Percentiles rank a stretch among this genome's conserved stretches.
These are phyloP conservation scores for Trichopoda pennipes DNA, from an alignment of 2,888 invertebrate species.

Conservation along the genomic window DNA sequence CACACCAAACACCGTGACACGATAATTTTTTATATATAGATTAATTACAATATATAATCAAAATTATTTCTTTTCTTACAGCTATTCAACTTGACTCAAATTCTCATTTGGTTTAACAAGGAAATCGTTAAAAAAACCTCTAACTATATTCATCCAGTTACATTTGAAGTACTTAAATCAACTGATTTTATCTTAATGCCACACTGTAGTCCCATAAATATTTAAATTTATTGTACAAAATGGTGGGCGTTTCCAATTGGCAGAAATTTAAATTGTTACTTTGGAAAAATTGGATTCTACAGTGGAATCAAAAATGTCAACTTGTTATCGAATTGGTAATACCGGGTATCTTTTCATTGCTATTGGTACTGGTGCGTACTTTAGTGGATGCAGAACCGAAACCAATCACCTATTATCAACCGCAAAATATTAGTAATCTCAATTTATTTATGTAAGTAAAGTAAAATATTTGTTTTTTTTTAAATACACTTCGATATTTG, in stretches of 20 bases:
- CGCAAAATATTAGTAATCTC: slow-evolving; percentile 78
- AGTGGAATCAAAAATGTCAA: slow-evolving; percentile 87
- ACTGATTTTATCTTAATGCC: slow-evolving; percentile 12
- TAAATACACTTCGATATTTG: too few relatives aligned
- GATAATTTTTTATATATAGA: neutral
- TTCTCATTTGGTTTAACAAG: slow-evolving; percentile 9
- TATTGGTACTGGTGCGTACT: slow-evolving; percentile 87
- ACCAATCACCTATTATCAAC: slow-evolving; percentile 73
- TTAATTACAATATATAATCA: neutral
- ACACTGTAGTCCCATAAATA: neutral
- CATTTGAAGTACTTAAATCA: neutral
- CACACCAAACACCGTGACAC: neutral
- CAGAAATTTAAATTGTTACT: slow-evolving; percentile 86
- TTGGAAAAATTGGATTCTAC: slow-evolving; percentile 92
- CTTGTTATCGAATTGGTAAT: slow-evolving; percentile 86
- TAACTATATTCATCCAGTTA: neutral
- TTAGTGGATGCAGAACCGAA: slow-evolving; percentile 83
- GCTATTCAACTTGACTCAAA: neutral
- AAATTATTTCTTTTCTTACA: neutral
- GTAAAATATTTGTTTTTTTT: neutral
- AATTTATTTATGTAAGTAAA: slow-evolving; percentile 74
- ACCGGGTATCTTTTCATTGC: slow-evolving; percentile 85
- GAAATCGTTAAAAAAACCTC: neutral
- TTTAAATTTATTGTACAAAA: slow-evolving; percentile 45
- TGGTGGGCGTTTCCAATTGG: slow-evolving; percentile 77